Evolutionary conservation across 23 tunicate genomes (phyloP).

Genomic region (Phallusia fumigata): DNA sequence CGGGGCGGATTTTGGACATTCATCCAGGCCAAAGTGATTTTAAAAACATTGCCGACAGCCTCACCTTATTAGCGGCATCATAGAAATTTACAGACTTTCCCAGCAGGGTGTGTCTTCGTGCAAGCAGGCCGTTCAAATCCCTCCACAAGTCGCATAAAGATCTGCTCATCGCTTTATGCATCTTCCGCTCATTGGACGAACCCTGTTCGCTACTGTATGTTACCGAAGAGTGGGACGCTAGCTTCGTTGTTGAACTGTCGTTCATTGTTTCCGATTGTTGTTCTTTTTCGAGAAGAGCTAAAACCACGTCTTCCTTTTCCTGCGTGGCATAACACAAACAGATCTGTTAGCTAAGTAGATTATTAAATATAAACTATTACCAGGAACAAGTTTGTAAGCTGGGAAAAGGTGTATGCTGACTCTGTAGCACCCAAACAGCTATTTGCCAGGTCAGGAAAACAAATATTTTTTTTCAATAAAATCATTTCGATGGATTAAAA

Average conservation of each 20-base stretch:
- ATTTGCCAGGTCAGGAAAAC: too few species aligned
- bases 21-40: too few species aligned
- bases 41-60: too few species aligned
- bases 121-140: constrained; percentile 45
- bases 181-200: constrained; percentile 41
- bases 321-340: not conserved
- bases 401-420: too few species aligned
- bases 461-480: too few species aligned
- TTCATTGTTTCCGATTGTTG: not conserved
- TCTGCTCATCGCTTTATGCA: constrained; percentile 75
- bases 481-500: too few species aligned
- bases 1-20: too few species aligned
- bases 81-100: constrained; percentile 53
- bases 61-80: constrained; percentile 54
- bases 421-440: too few species aligned
- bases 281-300: constrained; percentile 27
- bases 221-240: not conserved
- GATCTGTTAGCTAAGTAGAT: too few species aligned
- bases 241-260: not conserved
- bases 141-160: constrained; percentile 77
- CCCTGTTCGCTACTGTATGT: not conserved
- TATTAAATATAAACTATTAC: too few species aligned
- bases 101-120: constrained; percentile 43
- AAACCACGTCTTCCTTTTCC: constrained; percentile 31
- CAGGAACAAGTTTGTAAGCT: too few species aligned